These are phyloP conservation scores for Scrobipalpa atriplicella DNA, from an alignment of 2,888 invertebrate species.

Conservation along the genomic window DNA sequence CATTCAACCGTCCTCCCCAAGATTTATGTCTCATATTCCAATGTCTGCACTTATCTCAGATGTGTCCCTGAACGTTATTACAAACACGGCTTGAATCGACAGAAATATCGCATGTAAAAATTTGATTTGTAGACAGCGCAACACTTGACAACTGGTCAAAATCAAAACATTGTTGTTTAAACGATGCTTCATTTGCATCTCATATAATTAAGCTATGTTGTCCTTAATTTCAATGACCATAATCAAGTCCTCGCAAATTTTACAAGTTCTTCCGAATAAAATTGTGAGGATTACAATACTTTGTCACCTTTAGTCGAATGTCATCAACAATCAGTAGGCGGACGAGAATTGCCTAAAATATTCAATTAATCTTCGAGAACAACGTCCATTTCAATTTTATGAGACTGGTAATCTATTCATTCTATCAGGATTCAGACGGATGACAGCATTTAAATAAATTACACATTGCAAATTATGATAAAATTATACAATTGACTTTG, in stretches of 20 bases:
- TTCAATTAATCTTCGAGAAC: constrained; percentile 31
- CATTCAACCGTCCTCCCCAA: constrained; percentile 45
- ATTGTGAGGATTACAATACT: constrained; percentile 10
- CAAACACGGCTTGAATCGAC: constrained; percentile 51
- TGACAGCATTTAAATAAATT: constrained; percentile 29
- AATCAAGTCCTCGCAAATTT: not conserved
- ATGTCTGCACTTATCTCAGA: constrained; percentile 40
- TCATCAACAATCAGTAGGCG: constrained; percentile 28
- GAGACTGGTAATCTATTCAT: constrained; percentile 30
- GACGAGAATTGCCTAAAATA: constrained; percentile 29
- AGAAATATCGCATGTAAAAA: constrained; percentile 46
- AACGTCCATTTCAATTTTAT: constrained; percentile 30
- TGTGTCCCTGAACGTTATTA: constrained; percentile 59
- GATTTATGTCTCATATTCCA: constrained; percentile 53
- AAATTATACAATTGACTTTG: constrained; percentile 29
- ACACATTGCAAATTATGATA: constrained; percentile 30
- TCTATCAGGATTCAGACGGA: constrained; percentile 30
- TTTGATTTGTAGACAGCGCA: constrained; percentile 40
- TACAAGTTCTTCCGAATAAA: constrained; percentile 1
- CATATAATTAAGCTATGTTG: not conserved
- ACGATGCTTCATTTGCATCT: not conserved
- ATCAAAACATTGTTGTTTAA: not conserved
- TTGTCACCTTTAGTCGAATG: constrained; percentile 23
- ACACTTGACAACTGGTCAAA: constrained; percentile 12
- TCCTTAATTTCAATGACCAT: not conserved